Evolutionary conservation across 2,797 vertebrate species (phyloP), one percentile per base, ranked within the genome.

Genomic region (Thaleichthys pacificus): DNA sequence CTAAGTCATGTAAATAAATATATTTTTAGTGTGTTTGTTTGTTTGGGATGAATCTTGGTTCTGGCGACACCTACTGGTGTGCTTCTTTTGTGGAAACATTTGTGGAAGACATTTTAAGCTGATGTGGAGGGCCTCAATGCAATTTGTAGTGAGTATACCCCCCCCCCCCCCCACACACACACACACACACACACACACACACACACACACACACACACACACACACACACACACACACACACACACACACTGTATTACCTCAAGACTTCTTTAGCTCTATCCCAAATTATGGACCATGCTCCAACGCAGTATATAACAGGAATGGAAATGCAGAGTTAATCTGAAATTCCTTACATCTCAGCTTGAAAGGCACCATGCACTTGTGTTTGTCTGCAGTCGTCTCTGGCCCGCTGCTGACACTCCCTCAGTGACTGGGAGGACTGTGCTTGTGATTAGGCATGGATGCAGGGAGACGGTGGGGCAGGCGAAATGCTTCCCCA

Each of bases 21-120:
- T 47, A n/a, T 66, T 32, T 51, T 61, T 77, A 35, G 54, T 5
- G 38, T 62, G 28, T 65, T 64, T 70, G 24, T 28, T 4, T 7
- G 9, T 63, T 38, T 24, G 19, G 66, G 63, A 12, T 22, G 11
- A 47, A 61, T 80, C 73, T 87, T 84, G 74, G 69, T 79, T 65
- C 58, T 62, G 80, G 76, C 84, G 85, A 77, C 89, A 88, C 77
- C 88, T 92, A 69, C 85, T 80, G 80, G 88, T 63, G 69, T 62
- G 57, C 19, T 4, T 35, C 38, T 42, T 22, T 42, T 21, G 32
- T 17, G 61, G 32, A 32, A 38, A 35, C 32, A 38, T 14, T 32
- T 35, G 32, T 28, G 26, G 26, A 28, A 28, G 26, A 28, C 26
- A 28, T 28, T 28, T 28, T 28, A 28, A 28, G 26, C 26, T 28